phyloP scores from a whole-genome alignment of 23 tunicate genomes.

The Clavelina lepadiformis region DNA sequence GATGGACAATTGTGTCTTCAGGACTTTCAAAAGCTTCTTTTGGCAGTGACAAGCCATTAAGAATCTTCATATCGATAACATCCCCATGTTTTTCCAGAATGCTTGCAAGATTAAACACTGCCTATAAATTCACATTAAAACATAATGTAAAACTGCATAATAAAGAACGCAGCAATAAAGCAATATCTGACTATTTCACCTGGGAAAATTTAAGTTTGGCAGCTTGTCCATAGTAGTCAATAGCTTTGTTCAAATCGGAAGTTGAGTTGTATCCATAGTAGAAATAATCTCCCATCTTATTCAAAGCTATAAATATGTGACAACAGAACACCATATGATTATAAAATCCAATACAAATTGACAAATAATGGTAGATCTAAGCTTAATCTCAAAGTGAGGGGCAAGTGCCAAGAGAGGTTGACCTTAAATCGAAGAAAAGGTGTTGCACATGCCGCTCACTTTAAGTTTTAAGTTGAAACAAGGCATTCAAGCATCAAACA shows the following conservation, averaged over 20 bases:
- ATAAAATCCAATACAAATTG: background rate
- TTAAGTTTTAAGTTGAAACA: background rate
- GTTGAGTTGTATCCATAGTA: slow-evolving; percentile 62
- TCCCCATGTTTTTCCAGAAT: slow-evolving; percentile 65
- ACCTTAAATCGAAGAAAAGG: too few species aligned
- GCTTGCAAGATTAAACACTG: slow-evolving; percentile 75
- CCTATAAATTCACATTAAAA: slow-evolving; percentile 25
- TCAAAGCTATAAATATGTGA: slow-evolving; percentile 78
- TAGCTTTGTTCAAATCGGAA: slow-evolving; percentile 44
- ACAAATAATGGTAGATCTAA: too few species aligned
- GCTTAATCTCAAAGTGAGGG: too few species aligned
- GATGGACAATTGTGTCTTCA: slow-evolving; percentile 66
- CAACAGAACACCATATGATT: background rate
- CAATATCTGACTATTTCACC: slow-evolving; percentile 4
- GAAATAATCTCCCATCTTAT: slow-evolving; percentile 94
- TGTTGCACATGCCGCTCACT: too few species aligned
- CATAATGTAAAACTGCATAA: background rate
- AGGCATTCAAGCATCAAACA: background rate
- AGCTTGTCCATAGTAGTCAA: slow-evolving; percentile 48
- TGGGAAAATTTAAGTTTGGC: slow-evolving; percentile 52
- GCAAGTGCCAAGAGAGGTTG: too few species aligned
- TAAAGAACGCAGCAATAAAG: background rate
- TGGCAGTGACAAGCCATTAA: slow-evolving; percentile 26
- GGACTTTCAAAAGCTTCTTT: slow-evolving; percentile 25
- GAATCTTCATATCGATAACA: slow-evolving; percentile 14